Evolutionary conservation across 30 jellyfish, hydroid and myxozoan genomes (phyloP).

Genomic region (Rhopilema esculentum): DNA sequence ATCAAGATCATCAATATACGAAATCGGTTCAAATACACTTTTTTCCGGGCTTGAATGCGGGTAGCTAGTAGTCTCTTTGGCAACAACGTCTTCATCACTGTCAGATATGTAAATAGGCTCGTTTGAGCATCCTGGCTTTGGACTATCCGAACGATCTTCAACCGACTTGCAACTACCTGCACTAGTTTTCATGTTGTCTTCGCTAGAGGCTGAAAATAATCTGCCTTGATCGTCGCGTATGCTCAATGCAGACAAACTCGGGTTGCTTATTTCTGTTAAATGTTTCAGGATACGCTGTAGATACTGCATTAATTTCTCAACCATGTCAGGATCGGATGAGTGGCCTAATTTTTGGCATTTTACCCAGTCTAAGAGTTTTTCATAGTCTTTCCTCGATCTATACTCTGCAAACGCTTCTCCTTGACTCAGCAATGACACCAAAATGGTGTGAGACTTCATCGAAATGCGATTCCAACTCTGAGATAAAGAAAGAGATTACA

Average conservation of each 20-base stretch:
- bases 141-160: neutral
- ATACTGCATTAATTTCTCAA: neutral
- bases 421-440: constrained; percentile 30
- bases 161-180: neutral
- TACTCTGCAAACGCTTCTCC: neutral
- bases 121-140: neutral
- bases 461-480: constrained; percentile 48
- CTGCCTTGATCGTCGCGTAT: constrained; percentile 1
- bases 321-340: neutral
- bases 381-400: neutral
- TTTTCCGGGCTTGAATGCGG: neutral
- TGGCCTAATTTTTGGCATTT: neutral
- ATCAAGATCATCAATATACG: constrained; percentile 36
- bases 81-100: constrained; percentile 12
- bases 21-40: constrained; percentile 36
- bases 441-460: constrained; percentile 30
- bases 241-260: constrained; percentile 11
- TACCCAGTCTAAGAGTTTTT: neutral
- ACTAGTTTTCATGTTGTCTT: neutral
- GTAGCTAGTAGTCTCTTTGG: neutral
- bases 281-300: constrained; percentile 14
- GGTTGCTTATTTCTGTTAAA: neutral
- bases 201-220: constrained; percentile 18
- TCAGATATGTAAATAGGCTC: constrained; percentile 8
- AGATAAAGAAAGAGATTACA: neutral